These are phyloP conservation scores for Coelopa pilipes DNA, from an alignment of 2,888 invertebrate species.

Conservation along the genomic window DNA sequence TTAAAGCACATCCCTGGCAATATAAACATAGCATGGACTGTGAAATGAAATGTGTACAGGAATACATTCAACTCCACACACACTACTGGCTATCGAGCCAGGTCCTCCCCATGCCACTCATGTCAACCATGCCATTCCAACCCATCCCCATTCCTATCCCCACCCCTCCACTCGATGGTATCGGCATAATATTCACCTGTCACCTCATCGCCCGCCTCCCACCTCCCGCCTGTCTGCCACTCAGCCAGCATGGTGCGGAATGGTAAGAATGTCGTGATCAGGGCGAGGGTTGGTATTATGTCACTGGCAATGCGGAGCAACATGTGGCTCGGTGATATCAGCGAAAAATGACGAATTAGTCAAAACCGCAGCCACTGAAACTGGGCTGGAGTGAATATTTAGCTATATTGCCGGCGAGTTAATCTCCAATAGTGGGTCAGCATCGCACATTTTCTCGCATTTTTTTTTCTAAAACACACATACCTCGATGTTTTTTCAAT, in stretches of 20 bases:
- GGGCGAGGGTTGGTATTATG: neutral
- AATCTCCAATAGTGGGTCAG: too few relatives aligned
- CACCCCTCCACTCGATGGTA: neutral
- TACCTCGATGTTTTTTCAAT: too few relatives aligned
- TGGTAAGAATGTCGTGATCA: slow-evolving; percentile 3
- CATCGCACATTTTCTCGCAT: neutral
- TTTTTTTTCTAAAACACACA: too few relatives aligned
- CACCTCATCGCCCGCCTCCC: neutral
- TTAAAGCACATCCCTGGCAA: too few relatives aligned
- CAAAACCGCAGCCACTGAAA: neutral
- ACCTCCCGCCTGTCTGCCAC: neutral
- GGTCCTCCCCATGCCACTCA: too few relatives aligned
- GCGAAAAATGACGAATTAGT: slow-evolving; percentile 16
- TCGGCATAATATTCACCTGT: slow-evolving; percentile 17
- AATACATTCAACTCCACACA: too few relatives aligned
- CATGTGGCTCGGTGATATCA: slow-evolving; percentile 30
- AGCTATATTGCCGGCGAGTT: too few relatives aligned
- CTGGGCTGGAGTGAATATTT: too few relatives aligned
- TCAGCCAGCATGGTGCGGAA: neutral
- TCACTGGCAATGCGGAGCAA: slow-evolving; percentile 21
- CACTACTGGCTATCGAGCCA: too few relatives aligned
- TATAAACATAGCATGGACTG: too few relatives aligned
- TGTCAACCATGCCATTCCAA: neutral
- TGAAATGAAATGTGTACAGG: too few relatives aligned
- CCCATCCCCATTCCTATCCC: neutral